phyloP scores from a whole-genome alignment of 2,888 invertebrate genomes.

The Noctua janthina region DNA sequence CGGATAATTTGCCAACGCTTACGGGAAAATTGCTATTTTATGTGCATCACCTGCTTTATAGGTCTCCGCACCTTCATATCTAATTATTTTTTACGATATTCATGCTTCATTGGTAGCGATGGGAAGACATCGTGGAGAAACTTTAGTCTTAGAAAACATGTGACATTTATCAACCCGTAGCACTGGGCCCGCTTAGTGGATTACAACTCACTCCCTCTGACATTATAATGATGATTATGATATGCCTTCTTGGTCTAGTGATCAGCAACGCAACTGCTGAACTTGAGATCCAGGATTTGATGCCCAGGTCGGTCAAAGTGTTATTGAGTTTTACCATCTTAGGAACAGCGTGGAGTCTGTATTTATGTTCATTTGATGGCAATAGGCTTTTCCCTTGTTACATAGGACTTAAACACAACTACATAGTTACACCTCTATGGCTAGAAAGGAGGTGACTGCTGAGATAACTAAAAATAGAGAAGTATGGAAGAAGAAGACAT shows the following conservation, averaged over 20 bases:
- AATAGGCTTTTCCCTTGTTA: background rate
- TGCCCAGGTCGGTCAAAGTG: background rate
- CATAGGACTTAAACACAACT: background rate
- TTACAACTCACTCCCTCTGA: background rate
- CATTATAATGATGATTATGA: background rate
- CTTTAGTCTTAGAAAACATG: background rate
- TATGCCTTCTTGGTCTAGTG: background rate
- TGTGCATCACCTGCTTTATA: slow-evolving; percentile 54
- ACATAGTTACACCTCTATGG: background rate
- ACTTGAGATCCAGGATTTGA: background rate
- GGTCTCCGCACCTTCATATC: slow-evolving; percentile 32
- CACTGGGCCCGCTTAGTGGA: background rate
- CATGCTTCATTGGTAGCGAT: background rate
- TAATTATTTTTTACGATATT: slow-evolving; percentile 42
- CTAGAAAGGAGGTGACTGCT: too few species aligned
- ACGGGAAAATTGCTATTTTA: slow-evolving; percentile 62
- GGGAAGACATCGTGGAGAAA: background rate
- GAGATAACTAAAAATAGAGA: too few species aligned
- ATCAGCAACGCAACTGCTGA: background rate
- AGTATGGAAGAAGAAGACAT: too few species aligned
- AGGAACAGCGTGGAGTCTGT: background rate
- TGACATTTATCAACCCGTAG: background rate
- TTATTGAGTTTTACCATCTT: background rate
- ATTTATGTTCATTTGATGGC: background rate
- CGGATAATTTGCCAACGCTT: slow-evolving; percentile 70